These are phyloP conservation scores for Nixonia krombeini DNA, from an alignment of 1,140 invertebrate genomes.

Conservation along the genomic window DNA sequence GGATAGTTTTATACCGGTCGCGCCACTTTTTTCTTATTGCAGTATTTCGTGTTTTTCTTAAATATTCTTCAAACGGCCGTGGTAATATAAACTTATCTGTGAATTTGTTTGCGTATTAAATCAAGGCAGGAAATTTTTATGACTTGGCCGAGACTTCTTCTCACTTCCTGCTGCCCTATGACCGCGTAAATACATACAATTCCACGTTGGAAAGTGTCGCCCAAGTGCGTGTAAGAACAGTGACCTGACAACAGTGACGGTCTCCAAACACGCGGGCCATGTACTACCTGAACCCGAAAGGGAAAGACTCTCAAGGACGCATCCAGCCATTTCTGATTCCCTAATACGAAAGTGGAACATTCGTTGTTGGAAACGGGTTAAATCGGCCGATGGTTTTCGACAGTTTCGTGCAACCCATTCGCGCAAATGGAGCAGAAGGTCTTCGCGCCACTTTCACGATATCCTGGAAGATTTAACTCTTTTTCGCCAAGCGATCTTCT, in stretches of 20 bases:
- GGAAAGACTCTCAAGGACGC: slow-evolving; percentile 20
- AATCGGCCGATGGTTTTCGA: slow-evolving; percentile 2
- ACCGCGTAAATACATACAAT: slow-evolving; percentile 3
- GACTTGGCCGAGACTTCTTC: neutral
- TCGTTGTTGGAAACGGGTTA: slow-evolving; percentile 25
- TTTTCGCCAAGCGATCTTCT: slow-evolving; percentile 45
- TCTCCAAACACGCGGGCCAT: slow-evolving; percentile 3
- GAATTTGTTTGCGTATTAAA: neutral
- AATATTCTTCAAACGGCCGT: too few species aligned
- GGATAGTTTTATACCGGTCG: too few species aligned
- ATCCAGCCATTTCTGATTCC: slow-evolving; percentile 21
- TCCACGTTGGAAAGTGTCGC: slow-evolving; percentile 14
- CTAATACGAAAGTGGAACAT: slow-evolving; percentile 47
- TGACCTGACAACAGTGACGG: neutral
- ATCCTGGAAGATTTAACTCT: slow-evolving; percentile 16
- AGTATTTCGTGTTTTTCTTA: too few species aligned
- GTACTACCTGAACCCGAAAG: slow-evolving; percentile 16
- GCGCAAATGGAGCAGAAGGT: neutral
- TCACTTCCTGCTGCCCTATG: neutral
- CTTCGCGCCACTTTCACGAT: neutral
- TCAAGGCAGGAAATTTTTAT: neutral
- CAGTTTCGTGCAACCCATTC: neutral
- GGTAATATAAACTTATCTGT: neutral
- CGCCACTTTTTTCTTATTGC: too few species aligned
- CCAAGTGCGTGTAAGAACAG: neutral